These are phyloP conservation scores for Arion vulgaris DNA, from an alignment of 1,140 invertebrate species.

Conservation along the genomic window DNA sequence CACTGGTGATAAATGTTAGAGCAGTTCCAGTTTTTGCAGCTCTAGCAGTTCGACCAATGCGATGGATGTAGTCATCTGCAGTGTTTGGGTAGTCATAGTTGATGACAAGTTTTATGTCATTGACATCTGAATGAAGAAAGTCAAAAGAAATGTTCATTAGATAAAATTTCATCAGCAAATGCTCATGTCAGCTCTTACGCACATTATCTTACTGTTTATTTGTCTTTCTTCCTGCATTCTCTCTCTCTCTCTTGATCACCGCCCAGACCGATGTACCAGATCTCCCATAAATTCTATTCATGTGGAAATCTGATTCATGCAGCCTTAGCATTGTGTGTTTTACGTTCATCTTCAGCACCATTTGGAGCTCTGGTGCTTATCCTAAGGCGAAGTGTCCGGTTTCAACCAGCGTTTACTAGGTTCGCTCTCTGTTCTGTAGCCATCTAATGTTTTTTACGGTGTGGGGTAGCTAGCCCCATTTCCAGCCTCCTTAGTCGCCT, in stretches of 20 bases:
- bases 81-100: conserved; percentile 99
- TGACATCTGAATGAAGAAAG: conserved; percentile 86
- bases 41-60: conserved; percentile 96
- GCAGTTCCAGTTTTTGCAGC: conserved; percentile 93
- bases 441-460: too few relatives aligned
- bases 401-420: too few relatives aligned
- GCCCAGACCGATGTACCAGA: too few relatives aligned
- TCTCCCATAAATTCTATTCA: too few relatives aligned
- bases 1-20: conserved; percentile 95
- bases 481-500: too few relatives aligned
- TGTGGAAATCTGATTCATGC: too few relatives aligned
- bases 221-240: not conserved
- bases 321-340: too few relatives aligned
- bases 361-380: too few relatives aligned
- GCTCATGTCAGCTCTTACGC: not conserved
- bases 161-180: not conserved
- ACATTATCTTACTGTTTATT: not conserved
- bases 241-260: not conserved
- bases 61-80: conserved; percentile 99
- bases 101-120: conserved; percentile 99
- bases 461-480: too few relatives aligned
- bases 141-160: not conserved
- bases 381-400: too few relatives aligned
- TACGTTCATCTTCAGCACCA: too few relatives aligned
- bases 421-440: too few relatives aligned